These are phyloP conservation scores for Syngnathus acus DNA, from an alignment of 2,797 vertebrate genomes.

Conservation along the genomic window DNA sequence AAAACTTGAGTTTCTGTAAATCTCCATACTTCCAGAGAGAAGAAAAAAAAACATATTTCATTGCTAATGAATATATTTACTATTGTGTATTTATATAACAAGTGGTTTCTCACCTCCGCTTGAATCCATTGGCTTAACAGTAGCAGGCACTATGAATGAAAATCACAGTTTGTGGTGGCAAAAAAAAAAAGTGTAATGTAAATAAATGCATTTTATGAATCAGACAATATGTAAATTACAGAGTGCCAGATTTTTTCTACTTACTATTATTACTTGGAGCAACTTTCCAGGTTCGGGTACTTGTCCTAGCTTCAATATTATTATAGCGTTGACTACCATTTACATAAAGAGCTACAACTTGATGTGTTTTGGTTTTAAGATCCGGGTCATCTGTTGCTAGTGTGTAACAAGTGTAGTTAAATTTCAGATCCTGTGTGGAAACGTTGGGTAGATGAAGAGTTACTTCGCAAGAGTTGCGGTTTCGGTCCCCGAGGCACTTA, in stretches of 20 bases:
- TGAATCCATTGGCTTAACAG: constrained; percentile 12
- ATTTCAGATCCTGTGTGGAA: constrained; percentile 37
- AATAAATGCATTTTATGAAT: background rate
- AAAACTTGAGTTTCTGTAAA: constrained; percentile 55
- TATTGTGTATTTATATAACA: background rate
- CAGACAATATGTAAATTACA: background rate
- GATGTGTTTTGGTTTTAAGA: constrained; percentile 36
- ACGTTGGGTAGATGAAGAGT: constrained; percentile 39
- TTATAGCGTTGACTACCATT: constrained; percentile 40
- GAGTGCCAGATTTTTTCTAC: background rate
- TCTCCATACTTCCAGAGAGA: constrained; percentile 10
- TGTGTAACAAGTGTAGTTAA: constrained; percentile 59
- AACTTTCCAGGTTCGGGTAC: constrained; percentile 14
- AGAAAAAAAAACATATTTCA: background rate
- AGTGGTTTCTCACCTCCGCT: constrained; percentile 34
- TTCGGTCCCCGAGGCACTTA: constrained; percentile 8
- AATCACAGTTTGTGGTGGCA: background rate
- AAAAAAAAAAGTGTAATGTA: background rate
- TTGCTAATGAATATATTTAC: background rate
- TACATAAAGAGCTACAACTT: constrained; percentile 40
- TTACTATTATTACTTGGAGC: constrained; percentile 11
- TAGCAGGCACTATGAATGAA: background rate
- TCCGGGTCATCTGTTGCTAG: constrained; percentile 31
- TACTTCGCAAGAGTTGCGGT: constrained; percentile 34
- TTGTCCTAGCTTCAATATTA: constrained; percentile 25